These are phyloP conservation scores for Petrocephalus sullivani DNA, from an alignment of 2,797 vertebrate genomes.

Conservation along the genomic window DNA sequence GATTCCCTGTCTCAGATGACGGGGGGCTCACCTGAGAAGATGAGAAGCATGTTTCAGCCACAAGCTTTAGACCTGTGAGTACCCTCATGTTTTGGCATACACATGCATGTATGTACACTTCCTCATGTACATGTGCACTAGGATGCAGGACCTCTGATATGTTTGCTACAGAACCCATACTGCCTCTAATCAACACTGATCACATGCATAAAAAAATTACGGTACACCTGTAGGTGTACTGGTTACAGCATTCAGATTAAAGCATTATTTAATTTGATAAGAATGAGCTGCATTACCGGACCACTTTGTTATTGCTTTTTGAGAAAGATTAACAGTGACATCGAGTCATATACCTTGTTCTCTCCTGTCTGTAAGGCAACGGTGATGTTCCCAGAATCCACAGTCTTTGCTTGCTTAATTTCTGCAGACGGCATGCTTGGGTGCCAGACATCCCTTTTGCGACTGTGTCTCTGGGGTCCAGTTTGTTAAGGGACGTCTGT, in stretches of 20 bases:
- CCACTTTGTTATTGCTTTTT: background rate
- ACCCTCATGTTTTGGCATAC: conserved; percentile 18
- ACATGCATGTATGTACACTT: background rate
- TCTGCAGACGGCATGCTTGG: background rate
- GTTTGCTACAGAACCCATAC: background rate
- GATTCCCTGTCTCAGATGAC: conserved; percentile 57
- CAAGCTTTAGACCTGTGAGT: conserved; percentile 76
- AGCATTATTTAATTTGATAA: background rate
- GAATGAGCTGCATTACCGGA: background rate
- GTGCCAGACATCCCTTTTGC: background rate
- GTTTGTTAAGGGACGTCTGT: background rate
- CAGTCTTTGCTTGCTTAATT: background rate
- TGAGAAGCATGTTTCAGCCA: conserved; percentile 58
- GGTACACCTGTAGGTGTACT: background rate
- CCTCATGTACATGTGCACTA: background rate
- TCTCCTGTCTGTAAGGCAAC: background rate
- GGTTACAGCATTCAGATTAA: background rate
- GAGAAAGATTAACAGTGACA: background rate
- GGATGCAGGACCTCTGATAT: background rate
- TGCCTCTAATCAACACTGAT: background rate
- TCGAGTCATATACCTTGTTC: background rate
- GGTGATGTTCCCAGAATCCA: background rate
- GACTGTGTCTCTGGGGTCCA: background rate
- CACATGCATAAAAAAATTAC: background rate
- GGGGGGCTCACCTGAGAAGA: conserved; percentile 54